Evolutionary conservation across 2,113 vertebrate genomes (phyloP).

Genomic region (Xenus cinereus): DNA sequence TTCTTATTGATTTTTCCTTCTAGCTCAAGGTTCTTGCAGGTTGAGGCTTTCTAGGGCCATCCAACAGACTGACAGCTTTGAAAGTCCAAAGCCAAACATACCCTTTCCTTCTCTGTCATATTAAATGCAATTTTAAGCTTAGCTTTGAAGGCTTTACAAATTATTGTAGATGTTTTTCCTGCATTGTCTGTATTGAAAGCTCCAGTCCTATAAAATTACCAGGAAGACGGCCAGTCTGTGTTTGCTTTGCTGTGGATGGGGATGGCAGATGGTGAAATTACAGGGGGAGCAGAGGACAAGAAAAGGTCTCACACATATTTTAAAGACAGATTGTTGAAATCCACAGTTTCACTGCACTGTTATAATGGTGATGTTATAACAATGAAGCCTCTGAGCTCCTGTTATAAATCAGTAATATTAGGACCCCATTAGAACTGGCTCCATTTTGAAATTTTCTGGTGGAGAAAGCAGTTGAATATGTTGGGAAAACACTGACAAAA

Average conservation of each 20-base stretch:
- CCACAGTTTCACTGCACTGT: not conserved
- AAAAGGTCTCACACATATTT: not conserved
- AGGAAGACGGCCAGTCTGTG: not conserved
- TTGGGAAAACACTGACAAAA: not conserved
- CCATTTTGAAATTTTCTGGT: not conserved
- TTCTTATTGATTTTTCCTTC: conserved; percentile 30
- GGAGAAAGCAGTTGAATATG: not conserved
- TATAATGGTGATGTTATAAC: not conserved
- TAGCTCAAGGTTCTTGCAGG: not conserved
- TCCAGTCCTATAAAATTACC: not conserved
- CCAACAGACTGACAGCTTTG: not conserved
- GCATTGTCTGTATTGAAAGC: not conserved
- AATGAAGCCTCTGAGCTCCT: not conserved
- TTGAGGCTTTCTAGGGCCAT: not conserved
- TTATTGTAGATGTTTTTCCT: not conserved
- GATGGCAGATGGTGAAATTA: not conserved
- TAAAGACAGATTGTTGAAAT: not conserved
- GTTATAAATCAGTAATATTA: not conserved
- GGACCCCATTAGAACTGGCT: not conserved
- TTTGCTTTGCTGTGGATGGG: not conserved
- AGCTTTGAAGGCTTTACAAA: not conserved
- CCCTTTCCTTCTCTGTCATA: not conserved
- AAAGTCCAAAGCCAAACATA: not conserved
- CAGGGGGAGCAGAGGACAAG: not conserved
- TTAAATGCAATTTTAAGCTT: not conserved